Conservation (phyloP, 2,888 invertebrate genomes). For the Endotricha flammealis region DNA sequence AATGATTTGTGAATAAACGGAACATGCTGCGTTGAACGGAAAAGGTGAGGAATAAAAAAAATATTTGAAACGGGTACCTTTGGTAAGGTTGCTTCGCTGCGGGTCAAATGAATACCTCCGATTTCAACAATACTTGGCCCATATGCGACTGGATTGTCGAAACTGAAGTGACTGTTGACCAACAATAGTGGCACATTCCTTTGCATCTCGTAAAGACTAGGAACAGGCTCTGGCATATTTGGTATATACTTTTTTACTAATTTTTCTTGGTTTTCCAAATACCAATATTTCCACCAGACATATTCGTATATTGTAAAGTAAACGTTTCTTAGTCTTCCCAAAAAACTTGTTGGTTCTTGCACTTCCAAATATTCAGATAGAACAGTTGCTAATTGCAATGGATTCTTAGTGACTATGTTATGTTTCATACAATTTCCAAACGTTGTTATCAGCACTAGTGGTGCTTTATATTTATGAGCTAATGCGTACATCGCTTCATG, state of each 20-base stretch:
- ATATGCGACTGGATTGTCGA: conserved; percentile 61
- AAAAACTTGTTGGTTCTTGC: conserved; percentile 71
- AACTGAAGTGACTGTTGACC: conserved; percentile 71
- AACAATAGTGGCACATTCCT: conserved; percentile 59
- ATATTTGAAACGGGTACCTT: conserved; percentile 36
- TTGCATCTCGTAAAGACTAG: conserved; percentile 57
- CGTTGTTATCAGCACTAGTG: conserved; percentile 55
- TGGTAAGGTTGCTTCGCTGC: conserved; percentile 46
- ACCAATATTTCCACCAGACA: conserved; percentile 57
- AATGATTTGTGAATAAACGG: too few relatives aligned
- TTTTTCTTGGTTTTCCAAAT: conserved; percentile 51
- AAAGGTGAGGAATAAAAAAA: too few relatives aligned
- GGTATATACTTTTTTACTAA: conserved; percentile 53
- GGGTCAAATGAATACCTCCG: conserved; percentile 73
- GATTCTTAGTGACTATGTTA: conserved; percentile 54
- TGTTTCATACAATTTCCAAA: conserved; percentile 65
- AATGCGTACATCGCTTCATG: conserved; percentile 63
- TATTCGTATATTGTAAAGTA: conserved; percentile 60
- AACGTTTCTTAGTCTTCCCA: conserved; percentile 67
- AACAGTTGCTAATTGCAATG: conserved; percentile 56
- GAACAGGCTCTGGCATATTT: conserved; percentile 48
- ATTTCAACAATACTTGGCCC: conserved; percentile 77
- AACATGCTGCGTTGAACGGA: too few relatives aligned
- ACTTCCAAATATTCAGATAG: conserved; percentile 53
- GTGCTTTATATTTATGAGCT: conserved; percentile 65